Evolutionary conservation across 1,140 invertebrate genomes (phyloP).

Genomic region (Tribolium castaneum): DNA sequence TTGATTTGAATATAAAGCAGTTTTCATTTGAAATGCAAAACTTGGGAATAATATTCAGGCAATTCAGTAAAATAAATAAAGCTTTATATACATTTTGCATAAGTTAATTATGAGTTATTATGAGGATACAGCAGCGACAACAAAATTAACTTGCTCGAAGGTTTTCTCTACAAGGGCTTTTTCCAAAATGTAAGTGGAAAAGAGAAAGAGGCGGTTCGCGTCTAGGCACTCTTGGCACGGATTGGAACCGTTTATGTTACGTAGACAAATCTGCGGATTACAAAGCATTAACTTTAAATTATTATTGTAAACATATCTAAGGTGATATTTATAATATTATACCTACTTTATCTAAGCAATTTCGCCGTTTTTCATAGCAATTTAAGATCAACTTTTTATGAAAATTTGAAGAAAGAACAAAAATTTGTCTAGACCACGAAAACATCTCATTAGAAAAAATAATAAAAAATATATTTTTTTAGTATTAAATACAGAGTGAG

Average conservation of each 20-base stretch:
- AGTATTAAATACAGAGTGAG: too few species aligned
- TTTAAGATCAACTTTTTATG: too few species aligned
- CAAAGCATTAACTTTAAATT: conserved; percentile 11
- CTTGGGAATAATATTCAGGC: conserved; percentile 41
- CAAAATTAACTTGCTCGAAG: conserved; percentile 10
- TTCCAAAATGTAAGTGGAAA: conserved; percentile 12
- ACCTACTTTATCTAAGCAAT: neutral
- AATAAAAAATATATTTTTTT: too few species aligned
- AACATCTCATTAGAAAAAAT: too few species aligned
- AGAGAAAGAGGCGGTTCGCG: neutral
- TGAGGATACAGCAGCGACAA: conserved; percentile 21
- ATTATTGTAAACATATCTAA: conserved; percentile 20
- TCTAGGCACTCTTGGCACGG: neutral
- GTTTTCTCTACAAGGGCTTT: conserved; percentile 14
- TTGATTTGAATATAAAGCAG: conserved; percentile 41
- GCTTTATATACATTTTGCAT: conserved; percentile 34
- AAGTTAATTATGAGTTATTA: conserved; percentile 36
- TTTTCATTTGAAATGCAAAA: conserved; percentile 43
- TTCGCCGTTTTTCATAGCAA: too few species aligned
- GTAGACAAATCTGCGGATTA: conserved; percentile 25
- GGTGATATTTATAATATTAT: neutral
- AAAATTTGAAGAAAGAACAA: too few species aligned
- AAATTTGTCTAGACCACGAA: too few species aligned
- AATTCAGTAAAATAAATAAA: conserved; percentile 42
- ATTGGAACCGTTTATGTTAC: conserved; percentile 21